These are phyloP conservation scores for Acestrorhynchus altus DNA, from an alignment of 2,797 vertebrate genomes.

Conservation along the genomic window DNA sequence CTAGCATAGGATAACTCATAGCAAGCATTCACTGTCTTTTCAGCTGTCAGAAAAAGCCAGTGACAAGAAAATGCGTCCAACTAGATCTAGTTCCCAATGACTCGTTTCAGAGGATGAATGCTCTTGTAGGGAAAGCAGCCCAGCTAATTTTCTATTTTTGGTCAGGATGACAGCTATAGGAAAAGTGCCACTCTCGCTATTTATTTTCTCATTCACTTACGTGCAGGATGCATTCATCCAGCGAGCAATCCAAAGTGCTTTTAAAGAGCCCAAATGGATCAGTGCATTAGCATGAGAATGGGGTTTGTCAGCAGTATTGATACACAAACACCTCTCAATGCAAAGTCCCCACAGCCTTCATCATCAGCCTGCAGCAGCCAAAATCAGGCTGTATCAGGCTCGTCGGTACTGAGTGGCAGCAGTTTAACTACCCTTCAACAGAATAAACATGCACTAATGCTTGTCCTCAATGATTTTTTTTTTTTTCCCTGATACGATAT, in stretches of 20 bases:
- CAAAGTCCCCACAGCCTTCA: conserved; percentile 12
- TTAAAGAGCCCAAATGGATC: conserved; percentile 43
- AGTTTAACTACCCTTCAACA: background rate
- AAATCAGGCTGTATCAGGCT: conserved; percentile 9
- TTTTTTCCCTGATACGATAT: background rate
- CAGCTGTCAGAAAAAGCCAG: conserved; percentile 16
- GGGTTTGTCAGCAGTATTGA: conserved; percentile 49
- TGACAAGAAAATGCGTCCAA: conserved; percentile 23
- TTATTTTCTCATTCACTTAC: conserved; percentile 43
- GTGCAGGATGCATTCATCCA: conserved; percentile 39
- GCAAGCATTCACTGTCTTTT: background rate
- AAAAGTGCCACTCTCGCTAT: conserved; percentile 35
- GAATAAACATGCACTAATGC: conserved; percentile 15
- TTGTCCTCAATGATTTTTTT: background rate
- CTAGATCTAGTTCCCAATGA: conserved; percentile 11
- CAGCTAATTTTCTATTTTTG: conserved; percentile 39
- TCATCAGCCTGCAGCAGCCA: conserved; percentile 19
- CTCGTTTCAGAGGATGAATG: conserved; percentile 29
- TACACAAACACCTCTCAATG: conserved; percentile 42
- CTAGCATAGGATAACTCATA: background rate
- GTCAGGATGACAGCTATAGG: conserved; percentile 31
- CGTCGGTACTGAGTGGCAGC: conserved; percentile 4
- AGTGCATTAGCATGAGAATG: conserved; percentile 53
- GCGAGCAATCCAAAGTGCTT: conserved; percentile 40
- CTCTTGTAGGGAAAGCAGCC: conserved; percentile 7